Evolutionary conservation across 2,888 invertebrate species (phyloP), one percentile per base, ranked within the genome.

Genomic region (Automeris io): DNA sequence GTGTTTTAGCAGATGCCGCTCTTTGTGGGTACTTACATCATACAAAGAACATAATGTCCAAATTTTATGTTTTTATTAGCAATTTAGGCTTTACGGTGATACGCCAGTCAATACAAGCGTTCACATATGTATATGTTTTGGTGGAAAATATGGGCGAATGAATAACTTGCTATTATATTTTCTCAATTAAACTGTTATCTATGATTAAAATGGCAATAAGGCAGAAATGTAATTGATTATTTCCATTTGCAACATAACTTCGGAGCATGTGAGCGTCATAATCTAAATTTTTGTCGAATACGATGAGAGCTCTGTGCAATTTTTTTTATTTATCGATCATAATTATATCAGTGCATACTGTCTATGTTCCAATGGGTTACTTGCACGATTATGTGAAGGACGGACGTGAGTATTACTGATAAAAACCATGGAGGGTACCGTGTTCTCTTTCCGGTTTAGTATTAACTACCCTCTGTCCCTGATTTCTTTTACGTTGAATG

Each of bases 321-420:
- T 16, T 39, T 3, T 8, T 39, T 6, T 34, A 26, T 22, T 26
- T 33, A 26, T 22, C 26, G n/a, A 22, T 11, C 21, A 26, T 26
- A 5, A 21, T 19, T n/a, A 5, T 21, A 9, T 21, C 18, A 6
- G 18, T 16, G 1, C 16, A 22, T 22, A 21, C 21, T 29, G 26
- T 8, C 1, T 39, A 22, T 22, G 18, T 39, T 1, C 43, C 46
- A 2, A 25, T 6, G 0, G 32, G 38, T 5, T 22, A 40, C 22
- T 33, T 39, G 9, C 74, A 83, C 37, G 71, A 85, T 49, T 83
- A 85, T 49, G 74, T 83, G 1, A 79, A 65, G 51, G 71, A 78
- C 57, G 85, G 83, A 45, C 80, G 85, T 85, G 57, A 73, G 85
- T 80, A 41, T 8, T 18, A 24, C 40, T 38, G 21, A 16, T 18